Base-by-base conservation (phyloP, 2,888 invertebrate species). In the Oligia strigilis region DNA sequence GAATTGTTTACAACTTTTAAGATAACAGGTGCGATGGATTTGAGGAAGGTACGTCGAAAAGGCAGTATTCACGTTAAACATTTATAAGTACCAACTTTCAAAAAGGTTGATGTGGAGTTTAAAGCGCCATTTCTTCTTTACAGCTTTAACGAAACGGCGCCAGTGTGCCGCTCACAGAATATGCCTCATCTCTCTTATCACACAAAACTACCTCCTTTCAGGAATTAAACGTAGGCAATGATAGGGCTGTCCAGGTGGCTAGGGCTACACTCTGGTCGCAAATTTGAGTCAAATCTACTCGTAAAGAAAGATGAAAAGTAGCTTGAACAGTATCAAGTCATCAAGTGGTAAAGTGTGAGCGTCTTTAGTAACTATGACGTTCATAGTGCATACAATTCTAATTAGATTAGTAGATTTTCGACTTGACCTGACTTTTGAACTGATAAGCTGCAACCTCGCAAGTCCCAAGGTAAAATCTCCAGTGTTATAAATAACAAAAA, bases 1-100 rank as follows among this genome's bases (percentile, higher is more conserved):
- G 11, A 64, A n/a, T 81, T 29, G 43, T 55, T 64, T 9, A n/a
- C 1, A 36, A 64, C 46, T 58, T 65, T 1, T 46, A n/a, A 65
- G 55, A 23, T 65, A 75, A 19, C 76, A 75, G 76, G 82, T 79
- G 55, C 75, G 29, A 40, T 75, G 75, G 40, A 23, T 58, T 23
- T 58, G 23, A 9, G 23, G 9, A 82, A 46, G 64, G 46, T 55
- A 64, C 43, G 23, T 2, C 23, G 29, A 60, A 55, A 46, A 62
- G 2, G 17, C 4, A 29, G 4, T 46, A 65, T 55, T 65, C 17
- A 78, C 19, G 17, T 8, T 64, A 64, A 36, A 64, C 36, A 36
- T 17, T 64, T 36, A 8, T 8, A 29, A 36, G 8, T n/a, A 58
- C 23, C 58, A 23, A 23, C 58, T 58, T 58, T 23, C 46, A 14